These are phyloP conservation scores for Ramphastos sulfuratus DNA, from an alignment of 2,113 vertebrate species.

Conservation along the genomic window DNA sequence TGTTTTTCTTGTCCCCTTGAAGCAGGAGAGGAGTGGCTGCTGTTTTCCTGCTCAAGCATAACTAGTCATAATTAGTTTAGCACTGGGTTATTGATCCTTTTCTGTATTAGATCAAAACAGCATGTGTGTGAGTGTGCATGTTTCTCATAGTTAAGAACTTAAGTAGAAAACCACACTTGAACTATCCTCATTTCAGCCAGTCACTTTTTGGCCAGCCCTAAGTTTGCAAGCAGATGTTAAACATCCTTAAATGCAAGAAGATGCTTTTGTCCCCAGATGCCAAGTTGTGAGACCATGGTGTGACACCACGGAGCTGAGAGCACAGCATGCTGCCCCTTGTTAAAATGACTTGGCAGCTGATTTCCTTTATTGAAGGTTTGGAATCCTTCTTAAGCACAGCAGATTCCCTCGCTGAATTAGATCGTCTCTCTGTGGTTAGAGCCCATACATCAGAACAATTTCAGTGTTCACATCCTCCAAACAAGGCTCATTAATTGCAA, in stretches of 20 bases:
- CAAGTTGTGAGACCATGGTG: background rate
- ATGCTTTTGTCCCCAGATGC: conserved; percentile 28
- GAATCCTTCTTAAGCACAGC: conserved; percentile 32
- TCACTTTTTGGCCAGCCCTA: background rate
- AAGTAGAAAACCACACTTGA: background rate
- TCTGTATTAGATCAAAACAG: background rate
- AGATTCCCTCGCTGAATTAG: conserved; percentile 12
- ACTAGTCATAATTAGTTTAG: conserved; percentile 28
- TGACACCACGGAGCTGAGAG: background rate
- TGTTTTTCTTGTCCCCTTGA: background rate
- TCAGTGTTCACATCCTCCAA: conserved; percentile 1
- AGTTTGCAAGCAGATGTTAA: conserved; percentile 36
- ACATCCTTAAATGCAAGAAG: background rate
- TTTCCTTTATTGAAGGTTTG: background rate
- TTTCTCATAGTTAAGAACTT: background rate
- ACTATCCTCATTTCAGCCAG: background rate
- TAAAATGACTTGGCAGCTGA: conserved; percentile 32
- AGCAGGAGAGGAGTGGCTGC: background rate
- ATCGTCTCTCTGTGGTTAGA: background rate
- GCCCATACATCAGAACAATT: background rate
- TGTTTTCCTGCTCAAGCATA: conserved; percentile 26
- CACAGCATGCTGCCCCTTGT: conserved; percentile 39
- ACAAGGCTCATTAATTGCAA: conserved; percentile 58
- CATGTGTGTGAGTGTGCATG: fast-evolving
- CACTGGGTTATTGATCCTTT: background rate